Base-by-base conservation (phyloP, 1,140 invertebrate genomes). In the Aphis gossypii region DNA sequence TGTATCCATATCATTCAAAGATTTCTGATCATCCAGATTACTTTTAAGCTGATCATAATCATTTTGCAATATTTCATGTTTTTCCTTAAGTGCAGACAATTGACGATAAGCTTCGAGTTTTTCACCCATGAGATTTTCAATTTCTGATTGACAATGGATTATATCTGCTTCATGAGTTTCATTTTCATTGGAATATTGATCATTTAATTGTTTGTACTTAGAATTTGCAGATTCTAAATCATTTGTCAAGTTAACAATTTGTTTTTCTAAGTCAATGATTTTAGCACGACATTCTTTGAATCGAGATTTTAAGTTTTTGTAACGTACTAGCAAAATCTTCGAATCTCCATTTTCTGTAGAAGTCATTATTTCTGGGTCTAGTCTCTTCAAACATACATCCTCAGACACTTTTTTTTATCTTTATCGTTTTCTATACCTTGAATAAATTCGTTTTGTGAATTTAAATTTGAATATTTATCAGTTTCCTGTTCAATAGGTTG, bases 21-120 rank as follows among this genome's bases (percentile, higher is more conserved):
- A 20, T 4, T 41, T 56, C 1, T 82, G 4, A 14, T 82, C 30
- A 54, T 93, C 48, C 8, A 93, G 56, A 84, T 84, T 93, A 84
- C 92, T 93, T 86, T 93, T 93, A 8, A 93, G 48, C n/a, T 93
- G 92, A 56, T 93, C 82, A 56, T 93, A 93, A 86, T 93, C 92
- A 41, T 93, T 93, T 56, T 93, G 68, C 4, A 93, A 54, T 84
- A 93, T 93, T 86, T 93, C 68, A 84, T 93, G 82, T 84, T 86
- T 93, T 56, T 93, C 92, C 30, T 93, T 83, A 1, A 93, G 8
- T 38, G 46, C n/a, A 0, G 82, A n/a, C 20, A 93, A 86, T 38
- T 84, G 82, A 38, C 76, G 68, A 56, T 54, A 51, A 8, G 82
- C 35, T 56, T 93, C 92, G n/a, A 93, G 48, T 93, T 93, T 93